phyloP scores from a whole-genome alignment of 2,888 invertebrate species.

The Melieria picta region DNA sequence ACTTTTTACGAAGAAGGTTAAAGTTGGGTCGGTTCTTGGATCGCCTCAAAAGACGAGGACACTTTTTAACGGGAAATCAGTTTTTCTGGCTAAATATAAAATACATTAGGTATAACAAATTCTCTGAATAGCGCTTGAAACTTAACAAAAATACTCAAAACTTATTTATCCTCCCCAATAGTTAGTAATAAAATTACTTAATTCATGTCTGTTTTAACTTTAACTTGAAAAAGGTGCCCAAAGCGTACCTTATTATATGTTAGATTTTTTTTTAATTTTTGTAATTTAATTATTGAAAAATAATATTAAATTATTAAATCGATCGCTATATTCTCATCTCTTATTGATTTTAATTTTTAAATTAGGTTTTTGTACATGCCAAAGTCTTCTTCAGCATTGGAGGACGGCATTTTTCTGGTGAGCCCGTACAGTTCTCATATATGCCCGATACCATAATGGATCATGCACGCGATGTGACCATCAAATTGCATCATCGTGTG shows the following conservation, averaged over 20 bases:
- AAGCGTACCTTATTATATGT: background rate
- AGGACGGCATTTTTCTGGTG: conserved; percentile 76
- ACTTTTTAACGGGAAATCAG: too few species aligned
- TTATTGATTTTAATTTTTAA: background rate
- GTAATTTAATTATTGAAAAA: background rate
- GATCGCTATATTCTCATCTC: too few species aligned
- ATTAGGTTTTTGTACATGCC: conserved; percentile 80
- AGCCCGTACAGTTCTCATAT: conserved; percentile 79
- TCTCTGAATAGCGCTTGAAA: too few species aligned
- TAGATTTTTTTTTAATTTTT: background rate
- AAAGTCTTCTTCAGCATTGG: conserved; percentile 80
- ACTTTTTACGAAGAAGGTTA: too few species aligned
- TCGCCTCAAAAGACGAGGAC: too few species aligned
- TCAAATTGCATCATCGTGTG: conserved; percentile 79
- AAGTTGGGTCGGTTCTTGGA: too few species aligned
- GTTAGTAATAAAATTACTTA: too few species aligned
- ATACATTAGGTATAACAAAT: too few species aligned
- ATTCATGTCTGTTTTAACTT: background rate
- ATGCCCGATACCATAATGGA: conserved; percentile 80
- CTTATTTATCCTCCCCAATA: too few species aligned
- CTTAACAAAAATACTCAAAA: too few species aligned
- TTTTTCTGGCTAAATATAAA: too few species aligned
- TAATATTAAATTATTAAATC: background rate
- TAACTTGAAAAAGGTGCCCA: background rate
- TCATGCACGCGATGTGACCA: conserved; percentile 81